Percentiles rank a stretch among this genome's conserved stretches.
These are phyloP conservation scores for Schlechtendalia chinensis DNA, from an alignment of 1,140 invertebrate genomes.

Conservation along the genomic window DNA sequence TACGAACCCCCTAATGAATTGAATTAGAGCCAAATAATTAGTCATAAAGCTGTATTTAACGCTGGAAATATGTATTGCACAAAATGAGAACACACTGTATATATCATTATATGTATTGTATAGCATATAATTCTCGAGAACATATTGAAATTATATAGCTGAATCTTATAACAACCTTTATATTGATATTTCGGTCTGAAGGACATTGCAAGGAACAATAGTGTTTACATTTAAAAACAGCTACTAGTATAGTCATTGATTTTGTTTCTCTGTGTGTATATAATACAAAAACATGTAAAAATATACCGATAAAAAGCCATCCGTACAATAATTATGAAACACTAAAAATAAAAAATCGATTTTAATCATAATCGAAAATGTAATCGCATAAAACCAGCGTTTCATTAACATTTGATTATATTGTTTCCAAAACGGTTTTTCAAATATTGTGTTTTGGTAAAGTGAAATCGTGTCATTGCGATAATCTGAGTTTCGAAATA, in stretches of 20 bases:
- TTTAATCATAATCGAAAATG: too few relatives aligned
- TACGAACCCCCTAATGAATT: not conserved
- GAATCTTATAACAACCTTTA: conserved; percentile 15
- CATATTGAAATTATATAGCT: not conserved
- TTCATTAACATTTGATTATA: too few relatives aligned
- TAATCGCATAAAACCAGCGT: too few relatives aligned
- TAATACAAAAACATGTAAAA: not conserved
- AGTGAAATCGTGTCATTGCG: too few relatives aligned
- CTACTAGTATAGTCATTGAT: not conserved
- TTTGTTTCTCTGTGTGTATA: not conserved
- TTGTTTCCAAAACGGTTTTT: too few relatives aligned
- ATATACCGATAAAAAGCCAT: not conserved
- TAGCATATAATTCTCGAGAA: not conserved
- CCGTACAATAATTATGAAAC: too few relatives aligned
- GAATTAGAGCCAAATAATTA: conserved; percentile 3
- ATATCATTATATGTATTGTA: not conserved
- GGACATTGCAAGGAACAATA: not conserved
- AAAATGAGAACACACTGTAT: not conserved
- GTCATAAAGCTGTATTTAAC: not conserved
- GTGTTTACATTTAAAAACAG: not conserved
- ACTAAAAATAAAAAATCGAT: too few relatives aligned
- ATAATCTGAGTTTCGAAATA: too few relatives aligned
- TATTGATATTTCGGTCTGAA: conserved; percentile 4
- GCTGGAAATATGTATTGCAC: not conserved
- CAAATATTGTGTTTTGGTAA: too few relatives aligned